Evolutionary conservation across 2,113 vertebrate species (phyloP).

Genomic region (Girardinichthys multiradiatus): DNA sequence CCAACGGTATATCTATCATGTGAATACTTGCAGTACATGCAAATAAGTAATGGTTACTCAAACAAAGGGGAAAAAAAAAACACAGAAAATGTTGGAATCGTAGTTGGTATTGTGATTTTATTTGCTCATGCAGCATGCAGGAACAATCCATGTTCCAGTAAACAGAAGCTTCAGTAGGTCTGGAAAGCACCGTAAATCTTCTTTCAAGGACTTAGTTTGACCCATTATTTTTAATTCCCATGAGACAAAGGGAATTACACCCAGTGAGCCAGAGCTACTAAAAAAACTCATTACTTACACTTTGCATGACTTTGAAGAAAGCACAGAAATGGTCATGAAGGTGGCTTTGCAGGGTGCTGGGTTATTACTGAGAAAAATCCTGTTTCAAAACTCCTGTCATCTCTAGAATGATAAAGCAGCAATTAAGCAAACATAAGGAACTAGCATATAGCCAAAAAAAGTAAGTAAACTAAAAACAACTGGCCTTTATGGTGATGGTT

Average conservation of each 20-base stretch:
- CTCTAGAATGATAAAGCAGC: background rate
- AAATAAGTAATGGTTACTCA: background rate
- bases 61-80: background rate
- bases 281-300: constrained; percentile 1
- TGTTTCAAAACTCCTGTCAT: background rate
- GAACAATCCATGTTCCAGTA: background rate
- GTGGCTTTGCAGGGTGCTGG: background rate
- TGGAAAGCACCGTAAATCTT: constrained; percentile 18
- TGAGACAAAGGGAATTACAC: constrained; percentile 13
- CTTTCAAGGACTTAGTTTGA: constrained; percentile 16
- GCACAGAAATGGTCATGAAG: constrained; percentile 6
- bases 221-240: constrained; percentile 27
- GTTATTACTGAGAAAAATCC: background rate
- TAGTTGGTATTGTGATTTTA: background rate
- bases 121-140: background rate
- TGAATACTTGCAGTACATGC: background rate
- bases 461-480: background rate
- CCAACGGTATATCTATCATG: background rate
- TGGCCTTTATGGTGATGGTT: no score
- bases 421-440: background rate
- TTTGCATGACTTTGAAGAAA: constrained; percentile 18
- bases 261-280: background rate
- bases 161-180: constrained; percentile 3
- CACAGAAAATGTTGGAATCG: background rate
- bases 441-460: background rate